Conservation (phyloP, 2,113 vertebrate species). For the Origma solitaria region DNA sequence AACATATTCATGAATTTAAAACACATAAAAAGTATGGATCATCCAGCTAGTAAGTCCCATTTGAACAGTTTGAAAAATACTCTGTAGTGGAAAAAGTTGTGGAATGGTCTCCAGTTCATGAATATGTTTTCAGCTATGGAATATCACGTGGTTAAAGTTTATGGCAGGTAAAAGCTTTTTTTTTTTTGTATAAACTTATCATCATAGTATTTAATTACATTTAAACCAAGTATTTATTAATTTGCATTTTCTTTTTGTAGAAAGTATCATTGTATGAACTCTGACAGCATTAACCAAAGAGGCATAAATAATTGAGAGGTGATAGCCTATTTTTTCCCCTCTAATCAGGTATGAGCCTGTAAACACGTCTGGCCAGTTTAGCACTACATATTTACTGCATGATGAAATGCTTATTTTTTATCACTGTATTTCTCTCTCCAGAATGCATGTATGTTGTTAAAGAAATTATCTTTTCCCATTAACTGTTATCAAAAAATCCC, state of each 20-base stretch:
- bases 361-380: background rate
- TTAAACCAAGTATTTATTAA: background rate
- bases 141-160: background rate
- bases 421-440: background rate
- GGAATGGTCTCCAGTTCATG: background rate
- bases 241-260: background rate
- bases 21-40: constrained; percentile 13
- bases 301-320: background rate
- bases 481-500: background rate
- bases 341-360: background rate
- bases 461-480: background rate
- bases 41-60: background rate
- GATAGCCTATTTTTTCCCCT: background rate
- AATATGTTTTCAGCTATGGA: background rate
- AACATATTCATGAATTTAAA: constrained; percentile 8
- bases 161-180: background rate
- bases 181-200: background rate
- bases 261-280: background rate
- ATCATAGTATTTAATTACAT: background rate
- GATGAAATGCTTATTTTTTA: background rate
- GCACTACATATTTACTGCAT: background rate
- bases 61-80: constrained; percentile 18
- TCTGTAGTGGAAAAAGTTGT: background rate
- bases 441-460: background rate
- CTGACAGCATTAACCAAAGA: background rate